A percentile compares a stretch with the other conserved stretches of the same genome.
phyloP scores from a whole-genome alignment of 2,888 invertebrate genomes.

The Bembecia ichneumoniformis region DNA sequence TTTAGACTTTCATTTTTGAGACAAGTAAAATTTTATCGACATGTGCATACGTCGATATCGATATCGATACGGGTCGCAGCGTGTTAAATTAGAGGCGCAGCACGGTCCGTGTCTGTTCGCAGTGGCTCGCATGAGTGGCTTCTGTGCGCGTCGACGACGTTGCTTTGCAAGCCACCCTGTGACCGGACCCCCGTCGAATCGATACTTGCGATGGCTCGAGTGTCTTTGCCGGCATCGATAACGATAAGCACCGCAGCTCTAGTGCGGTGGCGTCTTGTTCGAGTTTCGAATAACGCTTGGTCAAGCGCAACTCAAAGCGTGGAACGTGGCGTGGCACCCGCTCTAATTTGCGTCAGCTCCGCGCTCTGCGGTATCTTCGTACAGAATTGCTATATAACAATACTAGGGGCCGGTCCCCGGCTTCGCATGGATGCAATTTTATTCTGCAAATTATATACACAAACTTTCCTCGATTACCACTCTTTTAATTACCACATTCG shows the following conservation, averaged over 20 bases:
- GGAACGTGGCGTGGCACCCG: constrained; percentile 39
- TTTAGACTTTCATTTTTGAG: too few relatives aligned
- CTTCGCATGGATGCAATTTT: too few relatives aligned
- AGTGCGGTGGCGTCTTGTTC: constrained; percentile 49
- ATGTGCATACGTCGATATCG: constrained; percentile 9
- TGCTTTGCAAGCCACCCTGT: constrained; percentile 21
- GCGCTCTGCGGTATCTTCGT: constrained; percentile 21
- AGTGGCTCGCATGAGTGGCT: constrained; percentile 58
- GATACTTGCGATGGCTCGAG: constrained; percentile 46
- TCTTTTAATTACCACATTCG: too few relatives aligned
- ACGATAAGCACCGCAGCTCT: constrained; percentile 32
- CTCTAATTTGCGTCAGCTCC: constrained; percentile 50
- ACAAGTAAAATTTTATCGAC: too few relatives aligned
- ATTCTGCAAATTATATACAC: too few relatives aligned
- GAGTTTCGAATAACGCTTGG: constrained; percentile 66
- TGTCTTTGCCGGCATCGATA: constrained; percentile 36
- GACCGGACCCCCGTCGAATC: constrained; percentile 26
- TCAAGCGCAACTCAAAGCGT: constrained; percentile 65
- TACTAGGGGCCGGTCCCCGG: constrained; percentile 1
- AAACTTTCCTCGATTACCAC: background rate
- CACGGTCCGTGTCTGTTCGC: constrained; percentile 54
- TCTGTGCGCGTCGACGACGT: constrained; percentile 47
- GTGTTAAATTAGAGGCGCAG: constrained; percentile 60
- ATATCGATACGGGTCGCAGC: constrained; percentile 34
- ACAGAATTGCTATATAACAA: constrained; percentile 11